Percentiles rank a stretch among this genome's conserved stretches.
phyloP scores from a whole-genome alignment of 2,888 invertebrate species.

The Pocota personata region DNA sequence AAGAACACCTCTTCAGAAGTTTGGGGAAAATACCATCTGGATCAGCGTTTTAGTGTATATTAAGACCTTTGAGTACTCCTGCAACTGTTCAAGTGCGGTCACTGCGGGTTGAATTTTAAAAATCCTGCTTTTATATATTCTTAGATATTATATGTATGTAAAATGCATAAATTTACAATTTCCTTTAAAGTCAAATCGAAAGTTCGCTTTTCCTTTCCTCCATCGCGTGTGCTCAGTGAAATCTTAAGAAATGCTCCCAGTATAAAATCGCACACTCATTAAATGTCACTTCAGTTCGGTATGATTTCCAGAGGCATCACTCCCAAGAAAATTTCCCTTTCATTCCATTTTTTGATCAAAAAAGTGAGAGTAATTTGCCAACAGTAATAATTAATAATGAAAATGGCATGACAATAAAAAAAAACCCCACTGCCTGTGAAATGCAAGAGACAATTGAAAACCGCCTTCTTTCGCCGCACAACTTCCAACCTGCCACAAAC shows the following conservation, averaged over 20 bases:
- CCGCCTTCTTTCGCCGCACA: background rate
- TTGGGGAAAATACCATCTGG: too few relatives aligned
- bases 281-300: slow-evolving; percentile 2
- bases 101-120: too few relatives aligned
- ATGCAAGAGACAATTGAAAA: slow-evolving; percentile 42
- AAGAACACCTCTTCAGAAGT: too few relatives aligned
- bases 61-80: too few relatives aligned
- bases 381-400: slow-evolving; percentile 52
- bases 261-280: slow-evolving; percentile 13
- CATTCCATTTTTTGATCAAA: slow-evolving; percentile 6
- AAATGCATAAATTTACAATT: too few relatives aligned
- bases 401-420: slow-evolving; percentile 40
- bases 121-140: too few relatives aligned
- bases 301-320: slow-evolving; percentile 5
- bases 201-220: background rate
- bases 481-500: background rate
- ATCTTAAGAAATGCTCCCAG: background rate
- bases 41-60: too few relatives aligned
- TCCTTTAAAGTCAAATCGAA: too few relatives aligned
- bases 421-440: background rate
- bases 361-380: slow-evolving; percentile 70
- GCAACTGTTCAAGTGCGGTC: too few relatives aligned
- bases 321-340: slow-evolving; percentile 38
- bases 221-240: background rate
- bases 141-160: too few relatives aligned